Evolutionary conservation across 2,797 vertebrate species (phyloP).

Genomic region (Muscicapa comitata): DNA sequence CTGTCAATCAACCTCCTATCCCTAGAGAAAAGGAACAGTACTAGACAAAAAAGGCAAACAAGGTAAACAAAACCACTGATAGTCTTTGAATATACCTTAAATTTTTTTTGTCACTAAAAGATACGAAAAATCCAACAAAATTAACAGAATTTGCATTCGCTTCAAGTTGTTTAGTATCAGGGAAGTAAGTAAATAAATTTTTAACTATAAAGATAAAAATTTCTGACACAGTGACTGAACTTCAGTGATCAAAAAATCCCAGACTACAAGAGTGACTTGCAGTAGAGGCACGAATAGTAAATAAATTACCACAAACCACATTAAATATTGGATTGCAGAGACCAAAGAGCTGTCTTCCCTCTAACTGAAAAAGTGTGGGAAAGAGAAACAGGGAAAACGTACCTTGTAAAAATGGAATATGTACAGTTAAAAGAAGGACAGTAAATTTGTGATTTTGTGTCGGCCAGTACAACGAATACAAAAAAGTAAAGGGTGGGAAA

Average conservation of each 20-base stretch:
- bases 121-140: background rate
- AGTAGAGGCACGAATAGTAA: background rate
- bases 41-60: background rate
- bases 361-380: background rate
- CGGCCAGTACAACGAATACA: background rate
- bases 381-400: accelerated
- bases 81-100: background rate
- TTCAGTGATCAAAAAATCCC: background rate
- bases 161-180: background rate
- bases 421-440: background rate
- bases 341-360: background rate
- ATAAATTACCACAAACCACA: background rate
- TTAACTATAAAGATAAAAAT: background rate
- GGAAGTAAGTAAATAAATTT: background rate
- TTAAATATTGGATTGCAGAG: background rate
- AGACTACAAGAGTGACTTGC: background rate
- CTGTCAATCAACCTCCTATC: background rate
- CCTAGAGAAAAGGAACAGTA: background rate
- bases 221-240: background rate
- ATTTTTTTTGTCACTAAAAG: background rate
- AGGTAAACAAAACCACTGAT: background rate
- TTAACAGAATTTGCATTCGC: background rate
- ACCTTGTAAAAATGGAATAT: background rate
- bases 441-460: background rate
- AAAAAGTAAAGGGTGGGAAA: background rate